Base-by-base conservation (phyloP, 2,888 invertebrate species). In the Heliconius aoede region DNA sequence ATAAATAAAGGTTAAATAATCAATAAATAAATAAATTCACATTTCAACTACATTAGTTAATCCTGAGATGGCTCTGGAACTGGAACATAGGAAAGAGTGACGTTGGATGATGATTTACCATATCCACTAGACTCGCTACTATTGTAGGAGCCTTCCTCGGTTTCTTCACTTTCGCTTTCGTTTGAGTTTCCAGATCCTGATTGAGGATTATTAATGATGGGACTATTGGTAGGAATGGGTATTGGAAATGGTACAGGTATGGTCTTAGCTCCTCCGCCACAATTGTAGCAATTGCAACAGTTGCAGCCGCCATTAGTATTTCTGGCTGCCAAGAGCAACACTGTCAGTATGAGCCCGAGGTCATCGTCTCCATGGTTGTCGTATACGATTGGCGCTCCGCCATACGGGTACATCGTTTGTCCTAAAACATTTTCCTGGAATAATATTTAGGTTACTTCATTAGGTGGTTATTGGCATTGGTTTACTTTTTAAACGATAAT, bases 171-270 rank as follows among this genome's bases (percentile, higher is more conserved):
- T 21, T 76, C 77, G 11, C 78, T 77, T 46, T 78, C 78, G 40
- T 79, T 79, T 82, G 74, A 13, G 79, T 76, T 4, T 79, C n/a
- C 4, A 81, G 0, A 69, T 15, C 55, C 76, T 9, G 80, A 73
- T 32, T 78, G 26, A 75, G 74, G 65, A 61, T 78, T 46, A 58
- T 76, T 83, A 13, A 90, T 86, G n/a, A 90, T 81, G 0, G 89
- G 85, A 69, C 84, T 88, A 73, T 87, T 89, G 0, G 85, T 89
- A 0, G 90, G 89, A 26, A 90, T 81, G 0, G 90, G 87, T 76
- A 91, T 88, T 0, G 91, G 91, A 71, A 85, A 90, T 0, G 91
- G 91, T 55, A 91, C 84, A 0, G 89, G 90, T 15, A 90, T 84
- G 30, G 82, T 87, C 58, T 83, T 84, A 18, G 82, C 74, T 65